phyloP scores from a whole-genome alignment of 2,113 vertebrate genomes.

The Thermophis baileyi region DNA sequence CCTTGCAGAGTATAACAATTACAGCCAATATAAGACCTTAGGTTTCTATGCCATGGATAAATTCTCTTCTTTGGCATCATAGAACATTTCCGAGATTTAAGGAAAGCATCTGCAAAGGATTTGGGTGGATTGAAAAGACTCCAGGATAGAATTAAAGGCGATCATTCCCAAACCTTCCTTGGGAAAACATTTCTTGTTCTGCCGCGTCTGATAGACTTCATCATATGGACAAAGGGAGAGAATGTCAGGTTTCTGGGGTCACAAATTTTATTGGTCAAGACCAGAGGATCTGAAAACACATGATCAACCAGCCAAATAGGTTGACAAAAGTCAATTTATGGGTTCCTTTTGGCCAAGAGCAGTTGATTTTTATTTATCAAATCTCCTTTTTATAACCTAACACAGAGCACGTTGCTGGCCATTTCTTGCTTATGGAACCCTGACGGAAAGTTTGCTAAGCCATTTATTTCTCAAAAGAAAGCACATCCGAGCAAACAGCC shows the following conservation, averaged over 20 bases:
- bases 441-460: neutral
- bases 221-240: neutral
- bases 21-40: neutral
- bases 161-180: neutral
- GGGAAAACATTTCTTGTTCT: neutral
- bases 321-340: neutral
- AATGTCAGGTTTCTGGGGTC: neutral
- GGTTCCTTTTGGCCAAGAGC: too few relatives aligned
- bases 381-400: neutral
- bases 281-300: neutral
- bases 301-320: neutral
- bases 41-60: neutral
- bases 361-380: neutral
- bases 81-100: neutral
- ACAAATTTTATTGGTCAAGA: neutral
- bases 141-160: neutral
- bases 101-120: neutral
- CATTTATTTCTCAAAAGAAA: conserved; percentile 3
- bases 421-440: neutral
- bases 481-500: neutral
- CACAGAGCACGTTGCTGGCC: neutral
- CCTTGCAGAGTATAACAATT: neutral
- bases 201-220: neutral
- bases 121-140: neutral
- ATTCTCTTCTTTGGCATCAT: neutral